Conservation (phyloP, 2,888 invertebrate genomes). For the Lasioglossum pauxillum region DNA sequence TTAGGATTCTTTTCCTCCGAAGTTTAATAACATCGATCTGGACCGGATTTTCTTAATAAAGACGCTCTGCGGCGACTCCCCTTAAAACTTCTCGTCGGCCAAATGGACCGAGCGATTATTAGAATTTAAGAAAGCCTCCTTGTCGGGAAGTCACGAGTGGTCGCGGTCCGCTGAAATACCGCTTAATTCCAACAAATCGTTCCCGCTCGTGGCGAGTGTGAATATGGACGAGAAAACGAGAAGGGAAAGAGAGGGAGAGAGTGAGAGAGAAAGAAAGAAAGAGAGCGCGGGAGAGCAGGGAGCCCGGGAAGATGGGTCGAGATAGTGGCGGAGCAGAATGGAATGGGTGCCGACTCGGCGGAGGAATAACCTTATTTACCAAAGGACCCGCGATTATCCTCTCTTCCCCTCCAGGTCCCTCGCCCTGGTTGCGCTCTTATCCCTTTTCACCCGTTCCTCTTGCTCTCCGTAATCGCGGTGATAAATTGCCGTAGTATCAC, state of each 20-base stretch:
- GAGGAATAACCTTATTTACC: constrained; percentile 67
- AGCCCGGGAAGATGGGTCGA: constrained; percentile 48
- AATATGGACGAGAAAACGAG: constrained; percentile 58
- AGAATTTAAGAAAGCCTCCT: constrained; percentile 42
- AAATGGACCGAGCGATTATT: constrained; percentile 37
- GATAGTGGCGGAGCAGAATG: constrained; percentile 48
- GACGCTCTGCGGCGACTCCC: background rate
- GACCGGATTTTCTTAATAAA: constrained; percentile 6
- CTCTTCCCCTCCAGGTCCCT: constrained; percentile 4
- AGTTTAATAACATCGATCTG: background rate
- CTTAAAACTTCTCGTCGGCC: background rate
- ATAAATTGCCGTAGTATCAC: constrained; percentile 59
- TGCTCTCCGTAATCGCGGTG: constrained; percentile 35
- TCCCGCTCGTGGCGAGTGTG: constrained; percentile 44
- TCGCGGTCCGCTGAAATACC: constrained; percentile 38
- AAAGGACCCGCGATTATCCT: constrained; percentile 60
- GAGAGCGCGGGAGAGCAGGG: constrained; percentile 24
- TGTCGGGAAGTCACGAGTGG: constrained; percentile 22
- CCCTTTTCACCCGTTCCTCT: constrained; percentile 12
- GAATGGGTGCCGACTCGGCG: constrained; percentile 51
- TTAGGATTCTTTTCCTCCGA: background rate
- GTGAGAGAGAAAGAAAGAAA: background rate
- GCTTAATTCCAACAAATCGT: constrained; percentile 61
- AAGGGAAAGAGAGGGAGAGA: background rate
- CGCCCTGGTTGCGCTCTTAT: background rate